Conservation (phyloP, 2,113 vertebrate species). For the Tyto alba region DNA sequence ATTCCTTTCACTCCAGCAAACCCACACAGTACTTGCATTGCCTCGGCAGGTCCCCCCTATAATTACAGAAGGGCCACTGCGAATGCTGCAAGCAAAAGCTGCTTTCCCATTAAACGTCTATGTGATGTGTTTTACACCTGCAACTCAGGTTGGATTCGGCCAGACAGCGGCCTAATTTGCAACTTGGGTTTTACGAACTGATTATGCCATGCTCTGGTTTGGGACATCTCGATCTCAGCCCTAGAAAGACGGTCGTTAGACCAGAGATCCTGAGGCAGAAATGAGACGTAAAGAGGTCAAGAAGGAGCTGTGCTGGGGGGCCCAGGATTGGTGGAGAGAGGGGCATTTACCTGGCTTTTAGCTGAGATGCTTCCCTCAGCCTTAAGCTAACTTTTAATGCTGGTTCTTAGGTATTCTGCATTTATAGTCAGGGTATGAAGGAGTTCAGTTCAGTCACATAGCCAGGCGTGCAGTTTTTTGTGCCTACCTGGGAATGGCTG, state of each 20-base stretch:
- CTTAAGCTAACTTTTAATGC: not conserved
- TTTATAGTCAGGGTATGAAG: not conserved
- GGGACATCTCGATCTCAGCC: not conserved
- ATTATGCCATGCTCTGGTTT: not conserved
- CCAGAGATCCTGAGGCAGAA: not conserved
- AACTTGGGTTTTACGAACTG: not conserved
- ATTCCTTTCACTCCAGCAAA: not conserved
- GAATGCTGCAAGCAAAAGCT: not conserved
- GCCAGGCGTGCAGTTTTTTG: not conserved
- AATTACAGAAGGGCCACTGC: not conserved
- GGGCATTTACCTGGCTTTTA: not conserved
- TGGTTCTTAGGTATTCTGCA: accelerated
- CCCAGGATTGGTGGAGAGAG: not conserved
- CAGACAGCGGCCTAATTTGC: not conserved
- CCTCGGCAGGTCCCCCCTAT: not conserved
- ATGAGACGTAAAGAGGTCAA: accelerated
- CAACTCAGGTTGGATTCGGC: not conserved
- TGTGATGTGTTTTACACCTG: not conserved
- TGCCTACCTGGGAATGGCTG: not conserved
- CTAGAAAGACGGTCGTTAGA: not conserved
- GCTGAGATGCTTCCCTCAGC: not conserved
- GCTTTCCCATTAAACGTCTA: not conserved
- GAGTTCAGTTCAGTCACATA: not conserved
- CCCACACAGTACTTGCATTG: not conserved
- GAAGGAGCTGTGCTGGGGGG: not conserved